Conservation (phyloP, 1,140 invertebrate genomes). For the Gryon sp. region DNA sequence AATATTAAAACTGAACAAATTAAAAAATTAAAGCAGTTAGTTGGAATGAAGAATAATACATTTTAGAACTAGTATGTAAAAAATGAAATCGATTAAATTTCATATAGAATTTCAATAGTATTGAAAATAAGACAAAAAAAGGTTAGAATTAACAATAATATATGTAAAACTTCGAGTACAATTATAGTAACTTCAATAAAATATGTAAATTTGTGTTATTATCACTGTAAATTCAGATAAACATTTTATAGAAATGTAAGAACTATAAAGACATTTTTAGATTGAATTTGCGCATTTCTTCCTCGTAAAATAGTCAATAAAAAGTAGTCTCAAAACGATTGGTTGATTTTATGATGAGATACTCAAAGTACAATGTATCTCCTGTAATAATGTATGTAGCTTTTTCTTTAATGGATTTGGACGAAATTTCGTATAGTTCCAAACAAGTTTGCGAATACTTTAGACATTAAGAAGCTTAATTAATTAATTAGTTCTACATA, state of each 20-base stretch:
- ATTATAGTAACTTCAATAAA: constrained; percentile 19
- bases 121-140: not conserved
- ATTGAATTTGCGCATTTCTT: constrained; percentile 12
- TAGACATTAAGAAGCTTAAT: constrained; percentile 44
- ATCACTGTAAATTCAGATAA: constrained; percentile 1
- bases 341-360: constrained; percentile 4
- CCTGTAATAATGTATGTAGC: constrained; percentile 23
- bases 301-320: constrained; percentile 1
- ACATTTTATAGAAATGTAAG: constrained; percentile 6
- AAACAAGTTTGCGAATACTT: constrained; percentile 42
- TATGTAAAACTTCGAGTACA: not conserved
- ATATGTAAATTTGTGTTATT: constrained; percentile 7
- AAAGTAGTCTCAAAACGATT: constrained; percentile 20
- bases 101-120: not conserved
- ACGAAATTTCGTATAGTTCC: constrained; percentile 34
- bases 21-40: too few relatives aligned
- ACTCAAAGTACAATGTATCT: constrained; percentile 22
- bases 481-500: constrained; percentile 23
- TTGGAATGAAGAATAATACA: too few relatives aligned
- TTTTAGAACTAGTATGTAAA: too few relatives aligned
- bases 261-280: constrained; percentile 2
- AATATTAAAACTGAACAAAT: too few relatives aligned
- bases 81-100: not conserved
- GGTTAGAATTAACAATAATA: too few relatives aligned
- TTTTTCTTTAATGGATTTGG: constrained; percentile 16